phyloP scores from a whole-genome alignment of 2,113 vertebrate species.

The Prinia subflava region DNA sequence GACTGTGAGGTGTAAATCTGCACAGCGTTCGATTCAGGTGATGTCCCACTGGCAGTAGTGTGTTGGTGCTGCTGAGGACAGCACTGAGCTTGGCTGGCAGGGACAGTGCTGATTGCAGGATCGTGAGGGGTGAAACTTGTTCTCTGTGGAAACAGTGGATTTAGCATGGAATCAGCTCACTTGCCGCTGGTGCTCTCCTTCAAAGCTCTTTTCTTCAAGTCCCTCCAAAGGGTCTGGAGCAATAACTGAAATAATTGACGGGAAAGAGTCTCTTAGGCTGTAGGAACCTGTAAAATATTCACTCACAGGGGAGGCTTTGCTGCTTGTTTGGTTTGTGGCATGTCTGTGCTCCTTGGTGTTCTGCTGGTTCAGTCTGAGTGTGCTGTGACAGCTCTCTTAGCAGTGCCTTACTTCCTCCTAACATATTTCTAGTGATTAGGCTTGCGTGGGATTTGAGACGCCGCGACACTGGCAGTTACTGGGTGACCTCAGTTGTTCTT shows the following conservation, averaged over 20 bases:
- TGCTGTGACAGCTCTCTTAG: neutral
- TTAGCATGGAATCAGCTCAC: neutral
- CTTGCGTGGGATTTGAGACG: neutral
- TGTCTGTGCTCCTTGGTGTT: neutral
- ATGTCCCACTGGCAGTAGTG: neutral
- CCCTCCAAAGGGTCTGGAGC: neutral
- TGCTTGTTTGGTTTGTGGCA: neutral
- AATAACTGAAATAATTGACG: neutral
- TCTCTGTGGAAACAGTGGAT: neutral
- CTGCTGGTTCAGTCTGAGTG: neutral
- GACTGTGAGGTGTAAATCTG: neutral
- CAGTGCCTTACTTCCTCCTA: neutral
- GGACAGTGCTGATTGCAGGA: rapidly evolving
- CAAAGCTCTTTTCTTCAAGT: neutral
- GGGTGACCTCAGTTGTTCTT: neutral
- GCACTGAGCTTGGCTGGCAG: neutral
- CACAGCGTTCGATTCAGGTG: rapidly evolving
- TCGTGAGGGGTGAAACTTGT: neutral
- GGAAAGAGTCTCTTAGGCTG: neutral
- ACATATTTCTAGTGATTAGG: neutral
- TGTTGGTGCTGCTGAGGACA: neutral
- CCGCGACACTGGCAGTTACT: rapidly evolving
- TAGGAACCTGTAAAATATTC: neutral
- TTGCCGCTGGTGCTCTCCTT: neutral
- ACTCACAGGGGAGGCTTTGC: neutral